Evolutionary conservation across 1,140 invertebrate genomes (phyloP).

Genomic region (Pollicipes pollicipes): DNA sequence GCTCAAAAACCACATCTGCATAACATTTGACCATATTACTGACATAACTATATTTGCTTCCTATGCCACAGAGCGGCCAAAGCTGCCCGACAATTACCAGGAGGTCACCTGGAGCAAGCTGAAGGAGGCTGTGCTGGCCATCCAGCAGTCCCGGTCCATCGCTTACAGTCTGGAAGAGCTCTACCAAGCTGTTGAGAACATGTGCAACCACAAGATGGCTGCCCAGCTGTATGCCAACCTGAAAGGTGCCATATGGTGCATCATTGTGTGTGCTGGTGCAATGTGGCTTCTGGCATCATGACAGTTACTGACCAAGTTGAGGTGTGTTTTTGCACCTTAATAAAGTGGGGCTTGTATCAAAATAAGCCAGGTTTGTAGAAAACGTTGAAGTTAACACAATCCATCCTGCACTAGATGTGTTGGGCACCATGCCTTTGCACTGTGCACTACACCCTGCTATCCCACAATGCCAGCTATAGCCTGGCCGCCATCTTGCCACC

Average conservation of each 20-base stretch:
- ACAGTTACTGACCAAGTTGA: constrained; percentile 3
- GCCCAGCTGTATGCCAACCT: constrained; percentile 71
- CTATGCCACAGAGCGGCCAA: constrained; percentile 43
- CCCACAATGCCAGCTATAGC: too few relatives aligned
- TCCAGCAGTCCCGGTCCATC: constrained; percentile 81
- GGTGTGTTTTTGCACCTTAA: background rate
- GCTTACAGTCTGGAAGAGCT: constrained; percentile 81
- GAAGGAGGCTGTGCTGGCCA: constrained; percentile 78
- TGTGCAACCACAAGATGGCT: constrained; percentile 94
- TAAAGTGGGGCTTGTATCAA: background rate
- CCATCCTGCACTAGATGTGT: too few relatives aligned
- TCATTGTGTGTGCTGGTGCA: background rate
- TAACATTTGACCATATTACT: too few relatives aligned
- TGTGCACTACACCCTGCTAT: too few relatives aligned
- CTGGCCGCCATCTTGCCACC: too few relatives aligned
- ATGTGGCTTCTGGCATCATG: constrained; percentile 5
- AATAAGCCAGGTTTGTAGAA: background rate
- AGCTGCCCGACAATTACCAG: constrained; percentile 82
- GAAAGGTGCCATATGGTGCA: constrained; percentile 31
- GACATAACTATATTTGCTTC: too few relatives aligned
- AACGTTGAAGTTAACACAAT: too few relatives aligned
- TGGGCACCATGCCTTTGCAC: too few relatives aligned
- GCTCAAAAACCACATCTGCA: too few relatives aligned
- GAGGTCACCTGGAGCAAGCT: constrained; percentile 86
- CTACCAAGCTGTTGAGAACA: constrained; percentile 92